Conservation (phyloP, 23 tunicate genomes). For the Aplidium turbinatum region DNA sequence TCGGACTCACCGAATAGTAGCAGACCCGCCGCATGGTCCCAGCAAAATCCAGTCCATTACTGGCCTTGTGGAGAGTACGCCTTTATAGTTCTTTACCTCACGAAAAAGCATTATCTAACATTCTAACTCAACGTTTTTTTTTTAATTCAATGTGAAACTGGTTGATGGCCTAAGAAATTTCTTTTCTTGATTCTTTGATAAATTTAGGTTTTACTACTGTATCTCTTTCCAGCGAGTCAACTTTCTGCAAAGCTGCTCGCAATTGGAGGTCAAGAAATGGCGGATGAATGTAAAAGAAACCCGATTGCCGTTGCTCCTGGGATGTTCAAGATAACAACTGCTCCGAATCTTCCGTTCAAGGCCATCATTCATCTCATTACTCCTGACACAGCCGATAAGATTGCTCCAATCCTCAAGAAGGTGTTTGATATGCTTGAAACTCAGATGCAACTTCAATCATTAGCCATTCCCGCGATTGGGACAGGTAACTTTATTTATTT, state of each 20-base stretch:
- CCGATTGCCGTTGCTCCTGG: not conserved
- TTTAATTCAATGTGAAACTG: too few species aligned
- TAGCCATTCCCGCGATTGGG: constrained; percentile 26
- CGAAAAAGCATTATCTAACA: too few species aligned
- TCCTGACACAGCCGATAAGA: not conserved
- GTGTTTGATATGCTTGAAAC: constrained; percentile 2
- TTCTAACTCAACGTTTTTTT: too few species aligned
- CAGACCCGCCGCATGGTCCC: too few species aligned
- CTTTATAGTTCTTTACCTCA: too few species aligned
- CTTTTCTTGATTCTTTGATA: too few species aligned
- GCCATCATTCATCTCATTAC: constrained; percentile 10
- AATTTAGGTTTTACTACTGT: too few species aligned
- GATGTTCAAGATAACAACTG: not conserved
- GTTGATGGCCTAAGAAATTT: too few species aligned
- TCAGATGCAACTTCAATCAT: not conserved
- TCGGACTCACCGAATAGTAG: too few species aligned
- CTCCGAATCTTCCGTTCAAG: constrained; percentile 23
- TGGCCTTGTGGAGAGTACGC: too few species aligned
- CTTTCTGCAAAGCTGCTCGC: not conserved
- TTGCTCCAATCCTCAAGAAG: not conserved
- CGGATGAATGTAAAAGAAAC: not conserved
- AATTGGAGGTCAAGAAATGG: not conserved
- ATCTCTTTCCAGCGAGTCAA: constrained; percentile 21
- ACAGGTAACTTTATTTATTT: constrained; percentile 22
- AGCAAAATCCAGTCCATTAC: too few species aligned